Base-by-base conservation (phyloP, 64 coral and sea anemone species). In the Porites lutea region DNA sequence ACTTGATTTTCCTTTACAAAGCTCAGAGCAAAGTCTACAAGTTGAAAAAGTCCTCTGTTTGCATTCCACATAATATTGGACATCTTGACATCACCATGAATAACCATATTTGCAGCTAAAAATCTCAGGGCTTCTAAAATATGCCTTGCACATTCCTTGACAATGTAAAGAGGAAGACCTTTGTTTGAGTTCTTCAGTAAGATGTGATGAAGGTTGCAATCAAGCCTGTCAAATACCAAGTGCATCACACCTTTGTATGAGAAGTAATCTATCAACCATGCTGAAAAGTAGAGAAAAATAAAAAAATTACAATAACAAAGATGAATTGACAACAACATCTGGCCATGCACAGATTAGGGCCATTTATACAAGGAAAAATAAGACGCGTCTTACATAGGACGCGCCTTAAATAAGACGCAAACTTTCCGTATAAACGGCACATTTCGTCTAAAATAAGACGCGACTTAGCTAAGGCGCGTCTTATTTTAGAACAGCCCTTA, bases 1-100 rank as follows among this genome's bases (percentile, higher is more conserved):
- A 89, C 78, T 82, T 89, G 89, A 18, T 92, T 15, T 87, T 67
- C 80, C 27, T 87, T 63, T 21, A 43, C 47, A 82, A 98, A 98
- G 61, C 96, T 98, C 37, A 98, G 80, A 13, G 93, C 93, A 89
- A 98, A 98, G 45, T 98, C 96, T 19, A 89, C 90, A 83, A 98
- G 71, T 65, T 95, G 90, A 60, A 98, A 98, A 46, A 46, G 18
- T 13, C 82, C 96, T 48, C 18, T 57, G 18, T 87, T 71, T 79
- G 86, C 46, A 95, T 89, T 95, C 96, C 96, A 98, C 90, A 98
- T 92, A 66, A 98, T 61, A 46, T 98, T 98, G 11, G 73, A 89
- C 13, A 91, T 87, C 88, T 98, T 98, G n/a, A 98, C 79, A 59
- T 98, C 96, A 22, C 83, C 96, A 82, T 98, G 96, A 54, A 98